Conservation (phyloP, 2,113 vertebrate species). For the western clawed frog (Xenopus tropicalis) region UCB_Xtro_10.0 CM004445.2:105782001-105782500, state of each 20-base stretch:
- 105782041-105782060: too few species aligned
- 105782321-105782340: not conserved
- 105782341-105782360: slow-evolving; percentile 10
- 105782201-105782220: not conserved
- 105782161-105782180: too few species aligned
- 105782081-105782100: too few species aligned
- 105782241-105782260: not conserved
- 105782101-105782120: too few species aligned
- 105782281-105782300: not conserved
- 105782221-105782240: not conserved
- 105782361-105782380: slow-evolving; percentile 12
- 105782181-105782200: too few species aligned
- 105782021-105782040: too few species aligned
- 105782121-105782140: too few species aligned
- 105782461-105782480: slow-evolving; percentile 26
- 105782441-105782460: slow-evolving; percentile 41
- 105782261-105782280: not conserved
- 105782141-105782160: too few species aligned
- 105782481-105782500: slow-evolving; percentile 30
- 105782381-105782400: slow-evolving; percentile 22
- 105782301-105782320: slow-evolving; percentile 1
- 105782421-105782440: slow-evolving; percentile 38
- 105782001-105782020: too few species aligned
- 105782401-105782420: slow-evolving; percentile 32
- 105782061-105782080: too few species aligned